Percentiles rank a stretch among this genome's conserved stretches.
Evolutionary conservation across 2,888 invertebrate species (phyloP).

Genomic region (Dryobotodes eremita): DNA sequence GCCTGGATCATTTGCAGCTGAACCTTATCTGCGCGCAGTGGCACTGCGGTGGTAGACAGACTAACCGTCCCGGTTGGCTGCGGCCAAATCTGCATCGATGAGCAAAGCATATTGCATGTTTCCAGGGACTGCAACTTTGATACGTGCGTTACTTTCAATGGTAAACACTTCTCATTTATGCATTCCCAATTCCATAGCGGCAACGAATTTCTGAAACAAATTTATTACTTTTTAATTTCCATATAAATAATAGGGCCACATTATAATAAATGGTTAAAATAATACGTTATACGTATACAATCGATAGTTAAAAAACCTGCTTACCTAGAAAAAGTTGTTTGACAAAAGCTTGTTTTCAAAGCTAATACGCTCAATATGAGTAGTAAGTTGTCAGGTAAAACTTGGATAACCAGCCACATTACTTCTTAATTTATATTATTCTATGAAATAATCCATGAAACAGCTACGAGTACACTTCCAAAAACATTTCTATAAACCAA

Average conservation of each 20-base stretch:
- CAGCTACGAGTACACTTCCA: conserved; percentile 18
- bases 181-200: conserved; percentile 95
- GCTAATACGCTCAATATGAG: conserved; percentile 42
- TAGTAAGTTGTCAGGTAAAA: conserved; percentile 30
- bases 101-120: conserved; percentile 94
- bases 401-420: conserved; percentile 52
- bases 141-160: conserved; percentile 78
- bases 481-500: conserved; percentile 22
- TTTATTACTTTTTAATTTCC: neutral
- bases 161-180: conserved; percentile 92
- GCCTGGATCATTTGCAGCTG: conserved; percentile 81
- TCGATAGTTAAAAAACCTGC: neutral
- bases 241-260: neutral
- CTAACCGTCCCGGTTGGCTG: conserved; percentile 93
- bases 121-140: conserved; percentile 90
- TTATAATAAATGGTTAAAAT: neutral
- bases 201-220: conserved; percentile 74
- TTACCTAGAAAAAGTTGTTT: conserved; percentile 46
- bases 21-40: conserved; percentile 90
- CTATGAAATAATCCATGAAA: conserved; percentile 40
- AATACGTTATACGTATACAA: neutral
- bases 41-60: conserved; percentile 91
- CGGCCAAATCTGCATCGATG: conserved; percentile 93
- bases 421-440: conserved; percentile 53
- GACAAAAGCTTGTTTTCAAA: conserved; percentile 37